These are phyloP conservation scores for Sciurus carolinensis DNA, from an alignment of 2,797 vertebrate genomes.

Conservation along the genomic window DNA sequence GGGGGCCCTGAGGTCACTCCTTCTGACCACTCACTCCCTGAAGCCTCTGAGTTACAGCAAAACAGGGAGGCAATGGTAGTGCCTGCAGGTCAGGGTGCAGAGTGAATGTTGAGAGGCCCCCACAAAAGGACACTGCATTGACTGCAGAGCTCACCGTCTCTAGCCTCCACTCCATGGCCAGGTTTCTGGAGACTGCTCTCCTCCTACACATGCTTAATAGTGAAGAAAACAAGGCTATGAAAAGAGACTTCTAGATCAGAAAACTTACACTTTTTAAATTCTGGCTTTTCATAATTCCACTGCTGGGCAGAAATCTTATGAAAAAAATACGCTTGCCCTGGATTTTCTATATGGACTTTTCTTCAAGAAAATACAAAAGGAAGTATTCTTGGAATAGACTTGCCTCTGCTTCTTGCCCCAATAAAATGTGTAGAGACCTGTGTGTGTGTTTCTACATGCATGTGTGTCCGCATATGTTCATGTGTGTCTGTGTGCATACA, in stretches of 20 bases:
- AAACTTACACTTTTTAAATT: background rate
- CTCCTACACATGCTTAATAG: background rate
- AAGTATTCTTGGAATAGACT: background rate
- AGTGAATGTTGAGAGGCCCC: too few species aligned
- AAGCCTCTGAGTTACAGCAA: background rate
- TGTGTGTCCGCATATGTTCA: too few species aligned
- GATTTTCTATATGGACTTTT: slow-evolving; percentile 27
- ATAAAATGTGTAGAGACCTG: background rate
- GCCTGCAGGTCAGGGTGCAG: too few species aligned
- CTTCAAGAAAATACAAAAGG: slow-evolving; percentile 6
- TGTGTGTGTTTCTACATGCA: background rate
- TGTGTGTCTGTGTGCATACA: accelerated
- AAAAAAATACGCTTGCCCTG: background rate
- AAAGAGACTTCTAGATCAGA: slow-evolving; percentile 29
- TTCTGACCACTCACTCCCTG: background rate
- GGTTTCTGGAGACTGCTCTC: too few species aligned
- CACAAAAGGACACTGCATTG: too few species aligned
- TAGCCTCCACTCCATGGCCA: too few species aligned
- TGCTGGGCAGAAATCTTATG: slow-evolving; percentile 15
- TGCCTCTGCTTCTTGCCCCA: slow-evolving; percentile 11
- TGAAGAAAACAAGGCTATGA: slow-evolving; percentile 4
- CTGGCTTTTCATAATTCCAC: background rate
- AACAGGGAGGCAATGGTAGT: background rate
- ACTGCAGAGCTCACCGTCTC: too few species aligned
- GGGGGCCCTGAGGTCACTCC: too few species aligned